phyloP scores from a whole-genome alignment of 2,888 invertebrate genomes.

The Acleris emargana region DNA sequence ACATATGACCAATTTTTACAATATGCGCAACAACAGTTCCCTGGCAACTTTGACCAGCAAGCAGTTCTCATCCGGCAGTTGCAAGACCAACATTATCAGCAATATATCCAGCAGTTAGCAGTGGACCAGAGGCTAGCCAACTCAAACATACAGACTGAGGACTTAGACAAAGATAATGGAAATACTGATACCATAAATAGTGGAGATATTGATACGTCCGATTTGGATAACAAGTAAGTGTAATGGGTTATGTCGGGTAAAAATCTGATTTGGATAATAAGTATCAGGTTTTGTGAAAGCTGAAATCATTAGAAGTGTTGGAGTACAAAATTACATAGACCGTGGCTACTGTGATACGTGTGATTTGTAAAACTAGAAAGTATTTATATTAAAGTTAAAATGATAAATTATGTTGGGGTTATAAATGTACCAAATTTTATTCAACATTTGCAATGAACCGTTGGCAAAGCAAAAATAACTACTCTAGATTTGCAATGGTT shows the following conservation, averaged over 20 bases:
- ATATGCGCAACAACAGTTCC: slow-evolving; percentile 97
- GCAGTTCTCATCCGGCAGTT: slow-evolving; percentile 95
- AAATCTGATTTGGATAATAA: neutral
- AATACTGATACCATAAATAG: slow-evolving; percentile 53
- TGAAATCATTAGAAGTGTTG: too few species aligned
- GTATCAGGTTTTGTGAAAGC: too few species aligned
- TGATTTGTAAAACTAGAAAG: too few species aligned
- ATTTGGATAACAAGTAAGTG: slow-evolving; percentile 66
- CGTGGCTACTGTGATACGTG: too few species aligned
- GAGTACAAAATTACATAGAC: too few species aligned
- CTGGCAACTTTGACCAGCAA: slow-evolving; percentile 94
- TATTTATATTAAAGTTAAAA: too few species aligned
- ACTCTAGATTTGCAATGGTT: too few species aligned
- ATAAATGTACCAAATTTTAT: too few species aligned
- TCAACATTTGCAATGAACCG: too few species aligned
- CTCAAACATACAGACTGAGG: slow-evolving; percentile 59
- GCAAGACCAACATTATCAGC: slow-evolving; percentile 99
- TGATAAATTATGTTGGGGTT: too few species aligned
- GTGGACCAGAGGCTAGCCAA: slow-evolving; percentile 73
- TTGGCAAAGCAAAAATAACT: too few species aligned
- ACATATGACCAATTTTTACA: slow-evolving; percentile 93
- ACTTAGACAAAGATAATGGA: slow-evolving; percentile 48
- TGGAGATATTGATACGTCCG: slow-evolving; percentile 65
- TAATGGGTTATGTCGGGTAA: neutral
- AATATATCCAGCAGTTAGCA: slow-evolving; percentile 97